Evolutionary conservation across 2,113 vertebrate genomes (phyloP).

Genomic region (Stigmatopora argus): DNA sequence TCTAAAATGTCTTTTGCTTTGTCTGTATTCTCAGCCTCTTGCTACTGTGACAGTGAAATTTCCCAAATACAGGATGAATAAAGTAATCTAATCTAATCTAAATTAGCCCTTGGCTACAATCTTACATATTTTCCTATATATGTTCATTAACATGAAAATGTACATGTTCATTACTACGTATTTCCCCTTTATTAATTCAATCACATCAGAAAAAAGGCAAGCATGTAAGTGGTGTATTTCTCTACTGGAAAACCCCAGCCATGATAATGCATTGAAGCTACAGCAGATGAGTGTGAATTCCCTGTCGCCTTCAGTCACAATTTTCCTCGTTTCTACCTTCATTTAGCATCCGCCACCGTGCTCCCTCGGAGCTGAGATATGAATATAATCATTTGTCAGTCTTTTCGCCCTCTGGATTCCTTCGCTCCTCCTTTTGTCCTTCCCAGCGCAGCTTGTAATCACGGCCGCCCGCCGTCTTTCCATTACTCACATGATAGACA

Average conservation of each 20-base stretch:
- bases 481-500: slow-evolving; percentile 1
- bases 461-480: background rate
- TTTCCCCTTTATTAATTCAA: too few relatives aligned
- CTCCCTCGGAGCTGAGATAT: slow-evolving; percentile 15
- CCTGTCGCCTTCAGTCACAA: slow-evolving; percentile 36
- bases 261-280: slow-evolving; percentile 46
- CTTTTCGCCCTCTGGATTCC: slow-evolving; percentile 22
- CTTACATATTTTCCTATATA: too few relatives aligned
- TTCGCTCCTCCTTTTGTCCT: slow-evolving; percentile 23
- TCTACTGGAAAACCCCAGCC: slow-evolving; percentile 28
- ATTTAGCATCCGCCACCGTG: slow-evolving; percentile 24
- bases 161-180: too few relatives aligned
- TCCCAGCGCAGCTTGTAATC: slow-evolving; percentile 14
- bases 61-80: too few relatives aligned
- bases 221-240: background rate
- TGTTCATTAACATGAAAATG: too few relatives aligned
- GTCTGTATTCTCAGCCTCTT: too few relatives aligned
- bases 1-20: too few relatives aligned
- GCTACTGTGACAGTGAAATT: too few relatives aligned
- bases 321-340: slow-evolving; percentile 32
- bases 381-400: slow-evolving; percentile 43
- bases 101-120: too few relatives aligned
- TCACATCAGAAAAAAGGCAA: background rate
- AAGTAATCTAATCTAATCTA: too few relatives aligned
- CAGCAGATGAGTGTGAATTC: slow-evolving; percentile 44